phyloP scores from a whole-genome alignment of 2,888 invertebrate species.

The Sphaeridia pumilis region DNA sequence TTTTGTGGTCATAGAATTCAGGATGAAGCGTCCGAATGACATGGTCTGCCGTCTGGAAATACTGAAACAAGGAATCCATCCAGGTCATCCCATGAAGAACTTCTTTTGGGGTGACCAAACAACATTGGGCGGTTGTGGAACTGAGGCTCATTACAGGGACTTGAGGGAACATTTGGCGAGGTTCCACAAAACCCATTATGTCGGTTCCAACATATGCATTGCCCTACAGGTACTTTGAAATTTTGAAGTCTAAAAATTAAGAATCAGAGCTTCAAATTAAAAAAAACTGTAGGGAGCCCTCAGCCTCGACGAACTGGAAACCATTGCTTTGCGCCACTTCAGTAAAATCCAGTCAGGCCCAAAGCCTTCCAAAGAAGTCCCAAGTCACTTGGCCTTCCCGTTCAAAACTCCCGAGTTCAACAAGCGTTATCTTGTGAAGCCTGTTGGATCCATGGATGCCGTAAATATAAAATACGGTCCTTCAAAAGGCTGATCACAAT shows the following conservation, averaged over 20 bases:
- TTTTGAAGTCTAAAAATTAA: too few species aligned
- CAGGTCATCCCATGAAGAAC: conserved; percentile 10
- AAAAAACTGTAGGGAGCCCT: conserved; percentile 7
- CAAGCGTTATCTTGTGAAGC: conserved; percentile 1
- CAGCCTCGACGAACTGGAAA: conserved; percentile 6
- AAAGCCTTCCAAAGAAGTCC: background rate
- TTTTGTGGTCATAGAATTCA: too few species aligned
- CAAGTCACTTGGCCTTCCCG: background rate
- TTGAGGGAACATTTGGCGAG: background rate
- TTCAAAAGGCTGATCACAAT: too few species aligned
- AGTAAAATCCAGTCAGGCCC: conserved; percentile 7
- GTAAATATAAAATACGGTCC: too few species aligned
- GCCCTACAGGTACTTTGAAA: conserved; percentile 13
- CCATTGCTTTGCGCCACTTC: conserved; percentile 1
- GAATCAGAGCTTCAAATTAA: too few species aligned
- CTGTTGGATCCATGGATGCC: conserved; percentile 8
- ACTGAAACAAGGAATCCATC: conserved; percentile 2
- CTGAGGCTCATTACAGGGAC: conserved; percentile 1
- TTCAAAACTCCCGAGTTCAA: conserved; percentile 8
- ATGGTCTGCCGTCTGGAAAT: conserved; percentile 10
- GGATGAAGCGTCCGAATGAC: conserved; percentile 12
- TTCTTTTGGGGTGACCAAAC: conserved; percentile 12
- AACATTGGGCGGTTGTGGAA: conserved; percentile 4
- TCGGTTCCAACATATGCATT: conserved; percentile 6
- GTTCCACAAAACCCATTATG: conserved; percentile 4